phyloP scores from a whole-genome alignment of 2,797 vertebrate genomes.

The Galagoides demidoff region DNA sequence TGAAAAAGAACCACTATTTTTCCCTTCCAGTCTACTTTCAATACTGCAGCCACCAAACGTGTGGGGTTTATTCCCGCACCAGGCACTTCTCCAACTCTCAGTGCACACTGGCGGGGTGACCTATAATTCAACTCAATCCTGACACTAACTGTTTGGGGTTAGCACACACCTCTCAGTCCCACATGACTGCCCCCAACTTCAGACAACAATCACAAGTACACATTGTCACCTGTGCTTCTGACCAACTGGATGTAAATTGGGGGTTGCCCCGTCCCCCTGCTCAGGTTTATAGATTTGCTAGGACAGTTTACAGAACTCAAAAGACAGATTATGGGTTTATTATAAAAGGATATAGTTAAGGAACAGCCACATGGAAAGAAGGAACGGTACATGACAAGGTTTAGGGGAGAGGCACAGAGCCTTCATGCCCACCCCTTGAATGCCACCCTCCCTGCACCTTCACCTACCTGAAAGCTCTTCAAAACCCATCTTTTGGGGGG shows the following conservation, averaged over 20 bases:
- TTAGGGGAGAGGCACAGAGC: background rate
- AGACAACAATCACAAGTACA: background rate
- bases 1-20: background rate
- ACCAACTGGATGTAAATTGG: background rate
- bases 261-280: background rate
- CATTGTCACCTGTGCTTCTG: background rate
- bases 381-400: too few relatives aligned
- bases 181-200: background rate
- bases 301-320: background rate
- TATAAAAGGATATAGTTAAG: background rate
- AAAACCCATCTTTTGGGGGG: background rate
- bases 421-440: background rate
- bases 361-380: background rate
- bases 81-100: background rate
- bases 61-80: background rate
- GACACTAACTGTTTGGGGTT: background rate
- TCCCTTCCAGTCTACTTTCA: background rate
- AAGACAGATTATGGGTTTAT: background rate
- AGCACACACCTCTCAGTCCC: background rate
- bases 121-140: background rate
- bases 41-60: background rate
- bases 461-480: background rate
- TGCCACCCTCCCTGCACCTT: fast-evolving
- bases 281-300: background rate
- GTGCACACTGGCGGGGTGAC: background rate